These are phyloP conservation scores for Argya squamiceps DNA, from an alignment of 2,797 vertebrate genomes.

Conservation along the genomic window DNA sequence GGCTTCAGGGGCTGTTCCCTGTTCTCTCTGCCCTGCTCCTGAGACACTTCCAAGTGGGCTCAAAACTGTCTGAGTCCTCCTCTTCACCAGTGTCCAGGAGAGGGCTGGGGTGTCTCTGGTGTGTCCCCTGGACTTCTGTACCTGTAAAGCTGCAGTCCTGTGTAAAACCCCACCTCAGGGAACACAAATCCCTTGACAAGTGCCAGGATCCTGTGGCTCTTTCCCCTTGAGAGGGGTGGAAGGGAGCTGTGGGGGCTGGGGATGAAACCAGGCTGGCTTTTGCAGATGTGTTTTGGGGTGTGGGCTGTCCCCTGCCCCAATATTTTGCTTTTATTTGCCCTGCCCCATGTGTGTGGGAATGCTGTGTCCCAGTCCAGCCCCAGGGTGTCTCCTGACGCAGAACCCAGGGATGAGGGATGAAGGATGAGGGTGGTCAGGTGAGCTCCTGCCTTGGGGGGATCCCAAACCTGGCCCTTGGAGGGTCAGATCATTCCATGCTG, in stretches of 20 bases:
- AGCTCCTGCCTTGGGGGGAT: not conserved
- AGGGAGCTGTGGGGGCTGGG: not conserved
- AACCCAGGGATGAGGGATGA: not conserved
- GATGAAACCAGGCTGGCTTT: not conserved
- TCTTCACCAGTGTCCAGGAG: too few species aligned
- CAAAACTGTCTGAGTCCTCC: not conserved
- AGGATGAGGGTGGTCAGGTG: not conserved
- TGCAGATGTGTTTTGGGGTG: not conserved
- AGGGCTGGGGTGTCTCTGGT: not conserved
- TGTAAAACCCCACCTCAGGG: not conserved
- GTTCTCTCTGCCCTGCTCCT: not conserved
- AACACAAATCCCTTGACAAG: fast-evolving
- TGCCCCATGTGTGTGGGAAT: not conserved
- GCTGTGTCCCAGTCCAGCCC: not conserved
- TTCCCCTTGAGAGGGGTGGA: not conserved
- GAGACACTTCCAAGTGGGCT: not conserved
- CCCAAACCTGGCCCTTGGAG: not conserved
- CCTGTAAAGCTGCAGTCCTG: not conserved
- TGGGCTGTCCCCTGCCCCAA: not conserved
- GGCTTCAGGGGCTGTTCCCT: not conserved
- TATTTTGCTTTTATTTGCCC: not conserved
- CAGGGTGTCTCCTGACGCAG: not conserved
- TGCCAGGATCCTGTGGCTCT: not conserved
- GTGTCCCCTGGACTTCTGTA: not conserved
- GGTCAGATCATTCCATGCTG: fast-evolving